A percentile compares a stretch with the other conserved stretches of the same genome.
These are phyloP conservation scores for Cosmorhoe ocellata DNA, from an alignment of 2,888 invertebrate species.

Conservation along the genomic window DNA sequence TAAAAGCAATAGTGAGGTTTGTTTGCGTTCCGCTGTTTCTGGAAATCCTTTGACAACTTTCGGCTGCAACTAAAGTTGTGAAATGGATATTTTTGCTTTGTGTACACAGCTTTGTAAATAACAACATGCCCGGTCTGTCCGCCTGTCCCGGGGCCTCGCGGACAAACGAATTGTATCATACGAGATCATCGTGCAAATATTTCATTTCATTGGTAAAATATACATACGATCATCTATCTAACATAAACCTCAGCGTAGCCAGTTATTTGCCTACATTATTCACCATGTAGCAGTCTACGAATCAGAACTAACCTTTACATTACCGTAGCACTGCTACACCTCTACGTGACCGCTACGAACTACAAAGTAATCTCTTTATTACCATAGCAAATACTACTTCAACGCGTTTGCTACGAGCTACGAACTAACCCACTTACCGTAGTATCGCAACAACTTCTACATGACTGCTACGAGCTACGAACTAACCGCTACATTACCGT, in stretches of 20 bases:
- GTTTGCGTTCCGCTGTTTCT: constrained; percentile 11
- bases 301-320: too few species aligned
- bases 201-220: too few species aligned
- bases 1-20: background rate
- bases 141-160: background rate
- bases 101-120: constrained; percentile 9
- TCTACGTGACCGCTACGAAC: too few species aligned
- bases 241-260: background rate
- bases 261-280: too few species aligned
- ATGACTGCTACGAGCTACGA: constrained; percentile 3
- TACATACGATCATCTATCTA: too few species aligned
- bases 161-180: background rate
- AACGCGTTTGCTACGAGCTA: background rate
- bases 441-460: too few species aligned
- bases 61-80: constrained; percentile 6
- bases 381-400: background rate
- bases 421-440: background rate
- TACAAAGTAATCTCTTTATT: too few species aligned
- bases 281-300: too few species aligned
- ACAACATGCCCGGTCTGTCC: background rate
- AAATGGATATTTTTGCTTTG: constrained; percentile 11
- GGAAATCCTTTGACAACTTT: constrained; percentile 13
- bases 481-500: background rate
- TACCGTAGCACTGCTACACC: too few species aligned
- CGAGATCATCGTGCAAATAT: too few species aligned